Evolutionary conservation across 1,140 invertebrate species (phyloP).

Genomic region (Euura saliciscinereae): DNA sequence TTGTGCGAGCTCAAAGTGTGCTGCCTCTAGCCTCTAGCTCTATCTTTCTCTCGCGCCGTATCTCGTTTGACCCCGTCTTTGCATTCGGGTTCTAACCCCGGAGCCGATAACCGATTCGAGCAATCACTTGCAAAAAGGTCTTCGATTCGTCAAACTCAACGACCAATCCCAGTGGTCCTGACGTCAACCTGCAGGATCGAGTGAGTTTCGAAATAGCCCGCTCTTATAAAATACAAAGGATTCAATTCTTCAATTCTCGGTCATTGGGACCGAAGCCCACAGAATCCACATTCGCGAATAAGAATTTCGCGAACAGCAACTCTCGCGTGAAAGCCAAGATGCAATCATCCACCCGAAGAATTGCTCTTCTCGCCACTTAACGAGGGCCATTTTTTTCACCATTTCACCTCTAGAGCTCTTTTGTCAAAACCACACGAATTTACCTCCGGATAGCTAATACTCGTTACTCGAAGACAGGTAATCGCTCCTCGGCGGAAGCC

Average conservation of each 20-base stretch:
- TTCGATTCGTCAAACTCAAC: slow-evolving; percentile 4
- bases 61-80: neutral
- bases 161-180: neutral
- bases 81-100: neutral
- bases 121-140: neutral
- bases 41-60: neutral
- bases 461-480: neutral
- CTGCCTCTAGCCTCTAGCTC: neutral
- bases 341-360: neutral
- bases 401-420: neutral
- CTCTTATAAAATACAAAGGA: slow-evolving; percentile 5
- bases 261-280: neutral
- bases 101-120: neutral
- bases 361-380: neutral
- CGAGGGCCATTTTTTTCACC: neutral
- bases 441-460: neutral
- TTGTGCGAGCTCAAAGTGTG: neutral
- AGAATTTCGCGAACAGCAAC: neutral
- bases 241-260: neutral
- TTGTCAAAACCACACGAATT: too few species aligned
- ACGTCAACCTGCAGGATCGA: neutral
- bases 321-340: neutral
- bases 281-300: neutral
- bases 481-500: slow-evolving; percentile 1
- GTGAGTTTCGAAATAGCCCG: neutral